Evolutionary conservation across 1,140 invertebrate genomes (phyloP).

Genomic region (Ptiloglossa arizonensis): DNA sequence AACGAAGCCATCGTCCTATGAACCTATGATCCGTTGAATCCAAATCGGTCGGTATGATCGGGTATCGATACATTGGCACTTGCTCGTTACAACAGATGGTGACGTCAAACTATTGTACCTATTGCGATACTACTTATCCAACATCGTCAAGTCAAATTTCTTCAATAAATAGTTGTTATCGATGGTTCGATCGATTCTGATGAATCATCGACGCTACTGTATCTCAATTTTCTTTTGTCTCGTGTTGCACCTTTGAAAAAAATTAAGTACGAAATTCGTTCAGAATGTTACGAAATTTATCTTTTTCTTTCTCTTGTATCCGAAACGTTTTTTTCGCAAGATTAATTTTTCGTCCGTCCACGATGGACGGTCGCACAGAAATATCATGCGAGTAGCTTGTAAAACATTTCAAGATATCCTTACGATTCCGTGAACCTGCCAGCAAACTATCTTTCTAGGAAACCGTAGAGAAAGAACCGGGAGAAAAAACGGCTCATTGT

Average conservation of each 20-base stretch:
- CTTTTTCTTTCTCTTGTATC: background rate
- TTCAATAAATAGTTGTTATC: background rate
- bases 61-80: background rate
- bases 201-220: too few species aligned
- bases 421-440: constrained; percentile 24
- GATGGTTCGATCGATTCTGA: background rate
- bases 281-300: background rate
- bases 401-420: constrained; percentile 28
- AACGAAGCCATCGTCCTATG: too few species aligned
- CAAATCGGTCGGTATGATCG: constrained; percentile 30
- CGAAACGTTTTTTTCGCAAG: background rate
- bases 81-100: constrained; percentile 3
- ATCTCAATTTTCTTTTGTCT: background rate
- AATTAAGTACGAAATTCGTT: too few species aligned
- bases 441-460: constrained; percentile 48
- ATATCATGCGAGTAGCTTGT: background rate
- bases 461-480: constrained; percentile 18
- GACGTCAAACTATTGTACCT: constrained; percentile 36
- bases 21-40: background rate
- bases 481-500: constrained; percentile 34
- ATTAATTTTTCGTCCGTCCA: background rate
- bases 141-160: constrained; percentile 31
- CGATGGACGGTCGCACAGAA: background rate
- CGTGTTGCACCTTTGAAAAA: background rate
- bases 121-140: constrained; percentile 23